A percentile compares a stretch with the other conserved stretches of the same genome.
Conservation (phyloP, 2,113 vertebrate species). For the Petaurus breviceps region DNA sequence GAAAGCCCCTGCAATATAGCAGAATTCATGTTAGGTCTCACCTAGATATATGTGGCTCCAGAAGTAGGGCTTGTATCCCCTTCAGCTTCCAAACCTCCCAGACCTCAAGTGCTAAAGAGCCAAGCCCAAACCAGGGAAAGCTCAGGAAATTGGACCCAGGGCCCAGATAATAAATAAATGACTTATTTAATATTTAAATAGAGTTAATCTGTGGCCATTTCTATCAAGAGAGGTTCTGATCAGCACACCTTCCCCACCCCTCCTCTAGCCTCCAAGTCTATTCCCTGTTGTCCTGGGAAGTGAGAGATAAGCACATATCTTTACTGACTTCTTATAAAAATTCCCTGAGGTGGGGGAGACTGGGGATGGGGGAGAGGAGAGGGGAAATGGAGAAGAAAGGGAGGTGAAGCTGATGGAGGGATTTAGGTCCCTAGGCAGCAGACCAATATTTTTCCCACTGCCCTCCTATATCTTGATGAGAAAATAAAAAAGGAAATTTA, state of each 20-base stretch:
- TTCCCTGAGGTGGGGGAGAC: neutral
- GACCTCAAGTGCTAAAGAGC: neutral
- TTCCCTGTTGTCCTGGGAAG: slow-evolving; percentile 66
- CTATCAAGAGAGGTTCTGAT: slow-evolving; percentile 69
- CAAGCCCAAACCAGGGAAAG: slow-evolving; percentile 16
- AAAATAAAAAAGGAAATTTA: neutral
- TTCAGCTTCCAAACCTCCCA: neutral
- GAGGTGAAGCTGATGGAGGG: neutral
- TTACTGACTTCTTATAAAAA: slow-evolving; percentile 31
- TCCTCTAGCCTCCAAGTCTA: neutral
- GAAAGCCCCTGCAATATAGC: neutral
- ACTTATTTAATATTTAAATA: slow-evolving; percentile 81
- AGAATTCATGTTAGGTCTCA: neutral
- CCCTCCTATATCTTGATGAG: neutral
- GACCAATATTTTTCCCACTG: neutral
- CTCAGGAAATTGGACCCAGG: slow-evolving; percentile 62
- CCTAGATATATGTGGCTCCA: neutral
- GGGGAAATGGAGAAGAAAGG: neutral
- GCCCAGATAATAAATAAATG: slow-evolving; percentile 78
- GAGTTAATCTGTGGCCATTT: slow-evolving; percentile 75
- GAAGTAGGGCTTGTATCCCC: neutral
- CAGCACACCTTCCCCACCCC: slow-evolving; percentile 64
- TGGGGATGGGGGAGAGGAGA: neutral
- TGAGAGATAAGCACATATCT: slow-evolving; percentile 57
- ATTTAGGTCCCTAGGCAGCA: neutral